Evolutionary conservation across 2,113 vertebrate species (phyloP).

Genomic region (Zosterops borbonicus): DNA sequence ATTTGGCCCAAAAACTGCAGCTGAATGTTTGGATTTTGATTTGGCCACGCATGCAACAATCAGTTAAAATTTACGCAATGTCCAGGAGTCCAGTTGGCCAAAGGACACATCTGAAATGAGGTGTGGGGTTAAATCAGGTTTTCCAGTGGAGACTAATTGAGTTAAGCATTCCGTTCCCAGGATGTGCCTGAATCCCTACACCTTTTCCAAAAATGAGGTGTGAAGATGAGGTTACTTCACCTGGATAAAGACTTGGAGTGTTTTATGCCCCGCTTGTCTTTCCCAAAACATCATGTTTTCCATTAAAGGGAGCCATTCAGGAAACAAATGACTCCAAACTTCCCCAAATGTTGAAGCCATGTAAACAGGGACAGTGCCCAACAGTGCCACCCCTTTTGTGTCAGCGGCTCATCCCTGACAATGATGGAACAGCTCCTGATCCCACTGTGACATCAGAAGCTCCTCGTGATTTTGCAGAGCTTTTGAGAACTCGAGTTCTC

Average conservation of each 20-base stretch:
- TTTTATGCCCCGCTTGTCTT: neutral
- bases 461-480: neutral
- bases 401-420: neutral
- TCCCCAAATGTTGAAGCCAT: neutral
- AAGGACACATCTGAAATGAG: neutral
- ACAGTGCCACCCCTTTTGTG: neutral
- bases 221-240: neutral
- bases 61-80: constrained; percentile 28
- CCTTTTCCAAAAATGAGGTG: neutral
- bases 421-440: neutral
- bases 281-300: neutral
- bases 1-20: neutral
- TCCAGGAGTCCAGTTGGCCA: neutral
- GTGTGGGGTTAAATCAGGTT: neutral
- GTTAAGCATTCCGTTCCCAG: neutral
- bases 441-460: neutral
- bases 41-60: neutral
- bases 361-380: neutral
- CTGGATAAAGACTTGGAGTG: neutral
- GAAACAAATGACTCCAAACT: neutral
- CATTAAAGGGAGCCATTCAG: neutral
- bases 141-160: neutral
- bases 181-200: neutral
- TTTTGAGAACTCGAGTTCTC: neutral
- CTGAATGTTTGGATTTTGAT: neutral